Evolutionary conservation across 1,140 invertebrate genomes (phyloP).

Genomic region (Drosophila athabasca): DNA sequence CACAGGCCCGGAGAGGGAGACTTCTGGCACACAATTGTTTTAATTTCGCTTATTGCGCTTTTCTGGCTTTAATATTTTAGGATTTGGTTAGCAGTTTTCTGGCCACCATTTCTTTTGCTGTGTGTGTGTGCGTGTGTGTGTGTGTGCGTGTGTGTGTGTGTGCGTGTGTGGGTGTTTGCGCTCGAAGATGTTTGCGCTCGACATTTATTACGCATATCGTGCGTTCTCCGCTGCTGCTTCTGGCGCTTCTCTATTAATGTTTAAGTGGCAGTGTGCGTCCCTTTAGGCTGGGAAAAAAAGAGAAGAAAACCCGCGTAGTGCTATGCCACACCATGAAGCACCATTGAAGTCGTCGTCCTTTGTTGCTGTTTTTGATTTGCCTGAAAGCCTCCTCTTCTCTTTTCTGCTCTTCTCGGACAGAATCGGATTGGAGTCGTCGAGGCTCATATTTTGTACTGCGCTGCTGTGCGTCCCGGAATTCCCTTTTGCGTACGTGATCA

Average conservation of each 20-base stretch:
- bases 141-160: background rate
- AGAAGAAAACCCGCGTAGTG: conserved; percentile 12
- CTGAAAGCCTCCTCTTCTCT: conserved; percentile 59
- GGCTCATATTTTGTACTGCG: conserved; percentile 72
- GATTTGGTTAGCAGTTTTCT: conserved; percentile 65
- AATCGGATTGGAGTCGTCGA: conserved; percentile 41
- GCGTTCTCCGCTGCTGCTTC: conserved; percentile 23
- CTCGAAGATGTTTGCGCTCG: conserved; percentile 24
- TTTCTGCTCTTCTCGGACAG: background rate
- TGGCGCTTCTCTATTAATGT: conserved; percentile 77
- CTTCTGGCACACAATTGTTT: conserved; percentile 69
- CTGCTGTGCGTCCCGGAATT: conserved; percentile 74
- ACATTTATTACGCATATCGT: conserved; percentile 82
- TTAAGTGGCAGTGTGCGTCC: conserved; percentile 77
- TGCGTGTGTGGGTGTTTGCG: background rate
- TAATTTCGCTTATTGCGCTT: conserved; percentile 80
- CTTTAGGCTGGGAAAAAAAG: conserved; percentile 61
- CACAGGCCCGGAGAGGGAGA: conserved; percentile 9
- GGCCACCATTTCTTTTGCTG: conserved; percentile 2
- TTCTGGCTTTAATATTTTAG: conserved; percentile 75
- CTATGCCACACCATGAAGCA: conserved; percentile 29
- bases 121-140: background rate
- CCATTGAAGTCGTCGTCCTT: conserved; percentile 42
- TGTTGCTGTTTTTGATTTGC: conserved; percentile 82
- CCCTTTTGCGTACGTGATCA: conserved; percentile 83